Base-by-base conservation (phyloP, 2,888 invertebrate species). In the Caenorhabditis afra region DNA sequence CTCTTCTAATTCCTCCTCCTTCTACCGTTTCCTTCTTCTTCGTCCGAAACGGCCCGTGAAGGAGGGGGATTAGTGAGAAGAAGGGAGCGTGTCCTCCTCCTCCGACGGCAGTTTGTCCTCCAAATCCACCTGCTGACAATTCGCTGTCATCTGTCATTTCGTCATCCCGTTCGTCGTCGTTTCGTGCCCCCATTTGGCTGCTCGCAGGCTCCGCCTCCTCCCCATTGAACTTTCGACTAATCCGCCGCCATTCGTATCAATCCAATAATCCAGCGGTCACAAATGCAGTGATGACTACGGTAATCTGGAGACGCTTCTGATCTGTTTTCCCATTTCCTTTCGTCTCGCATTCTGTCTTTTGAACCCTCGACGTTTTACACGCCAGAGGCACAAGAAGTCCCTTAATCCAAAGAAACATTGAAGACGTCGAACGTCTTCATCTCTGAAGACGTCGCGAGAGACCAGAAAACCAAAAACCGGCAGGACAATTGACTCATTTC, bases 171-270 rank as follows among this genome's bases (percentile, higher is more conserved):
- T 53, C 3, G 52, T 8, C 29, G 52, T 16, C 29, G 29, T 18
- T n/a, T 16, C 12, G 5, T 29, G 18, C 14, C n/a, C n/a, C 66
- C 57, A 57, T 67, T 55, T 47, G 65, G 23, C 41, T 22, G 50
- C 35, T 62, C 52, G 35, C 29, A 29, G n/a, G 14, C 49, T 55
- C 53, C 1, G 44, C 12, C 59, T 52, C 50, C 58, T 44, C 61
- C 55, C 49, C 71, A 59, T 57, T 57, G 73, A 73, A 73, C 73
- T 64, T 73, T 73, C 53, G 61, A 52, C 73, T 73, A 73, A 73
- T 73, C 73, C 73, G 23, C n/a, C 16, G 29, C 29, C 29, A 41
- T 68, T 59, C 57, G 57, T 59, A 57, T 29, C 29, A 29, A 29
- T 29, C 29, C 29, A 29, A 29, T 29, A 29, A 29, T 29, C 29